Conservation (phyloP, 92 coral and sea anemone species). For the Parazoanthus swiftii region DNA sequence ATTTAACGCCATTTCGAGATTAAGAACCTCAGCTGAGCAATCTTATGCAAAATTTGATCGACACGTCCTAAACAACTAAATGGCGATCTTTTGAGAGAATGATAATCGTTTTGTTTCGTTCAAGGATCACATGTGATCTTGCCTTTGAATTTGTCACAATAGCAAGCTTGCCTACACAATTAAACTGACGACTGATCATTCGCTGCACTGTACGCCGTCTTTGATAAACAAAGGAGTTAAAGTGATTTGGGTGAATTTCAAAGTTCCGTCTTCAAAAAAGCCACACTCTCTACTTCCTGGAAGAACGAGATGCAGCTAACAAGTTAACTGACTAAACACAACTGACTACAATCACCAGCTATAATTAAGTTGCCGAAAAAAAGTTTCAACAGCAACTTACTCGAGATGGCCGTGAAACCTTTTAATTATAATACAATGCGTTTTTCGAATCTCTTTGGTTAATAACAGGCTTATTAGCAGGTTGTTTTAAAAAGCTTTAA, state of each 20-base stretch:
- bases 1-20: slow-evolving; percentile 41
- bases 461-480: not conserved
- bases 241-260: not conserved
- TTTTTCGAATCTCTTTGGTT: not conserved
- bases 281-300: not conserved
- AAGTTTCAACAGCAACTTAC: no score
- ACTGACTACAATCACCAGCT: not conserved
- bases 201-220: not conserved
- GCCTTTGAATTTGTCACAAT: slow-evolving; percentile 25
- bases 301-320: not conserved
- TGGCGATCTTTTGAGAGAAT: slow-evolving; percentile 32
- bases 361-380: not conserved
- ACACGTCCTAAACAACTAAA: slow-evolving; percentile 41
- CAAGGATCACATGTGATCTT: slow-evolving; percentile 28
- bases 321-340: no score
- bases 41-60: slow-evolving; percentile 42
- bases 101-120: slow-evolving; percentile 32
- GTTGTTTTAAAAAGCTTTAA: no score
- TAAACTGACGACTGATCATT: slow-evolving; percentile 1
- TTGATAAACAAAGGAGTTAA: not conserved
- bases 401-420: not conserved
- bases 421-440: not conserved
- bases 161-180: not conserved
- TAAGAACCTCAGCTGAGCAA: slow-evolving; percentile 63
- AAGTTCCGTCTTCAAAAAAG: not conserved